These are phyloP conservation scores for Eulemur albifrons DNA, from an alignment of 2,797 vertebrate genomes.

Conservation along the genomic window DNA sequence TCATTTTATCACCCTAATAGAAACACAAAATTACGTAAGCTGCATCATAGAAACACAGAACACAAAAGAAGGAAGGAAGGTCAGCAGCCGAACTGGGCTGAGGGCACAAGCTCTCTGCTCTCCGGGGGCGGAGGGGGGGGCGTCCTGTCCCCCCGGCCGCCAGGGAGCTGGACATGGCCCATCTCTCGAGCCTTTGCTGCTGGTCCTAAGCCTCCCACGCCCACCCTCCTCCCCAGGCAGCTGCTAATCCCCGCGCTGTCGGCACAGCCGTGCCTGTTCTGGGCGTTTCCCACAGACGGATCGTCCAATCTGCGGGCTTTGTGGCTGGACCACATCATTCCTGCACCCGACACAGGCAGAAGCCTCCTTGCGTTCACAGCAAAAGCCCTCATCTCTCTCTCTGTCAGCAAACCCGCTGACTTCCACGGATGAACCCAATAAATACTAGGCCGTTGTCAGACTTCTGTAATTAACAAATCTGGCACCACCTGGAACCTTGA, in stretches of 20 bases:
- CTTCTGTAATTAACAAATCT: neutral
- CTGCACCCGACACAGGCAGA: rapidly evolving
- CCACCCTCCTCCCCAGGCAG: neutral
- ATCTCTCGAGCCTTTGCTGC: rapidly evolving
- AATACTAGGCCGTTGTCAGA: neutral
- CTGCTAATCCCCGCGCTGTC: neutral
- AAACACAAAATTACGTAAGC: neutral
- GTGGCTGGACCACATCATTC: rapidly evolving
- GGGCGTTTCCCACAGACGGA: rapidly evolving
- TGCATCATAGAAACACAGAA: neutral
- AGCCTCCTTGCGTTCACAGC: rapidly evolving
- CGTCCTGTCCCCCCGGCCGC: rapidly evolving
- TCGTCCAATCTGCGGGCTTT: rapidly evolving
- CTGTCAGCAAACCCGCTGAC: neutral
- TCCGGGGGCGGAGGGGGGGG: rapidly evolving
- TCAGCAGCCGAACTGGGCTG: neutral
- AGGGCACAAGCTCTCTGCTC: rapidly evolving
- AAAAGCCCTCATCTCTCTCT: too few species aligned
- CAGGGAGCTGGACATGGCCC: neutral
- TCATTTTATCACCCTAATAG: neutral
- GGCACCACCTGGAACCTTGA: rapidly evolving
- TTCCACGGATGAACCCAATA: neutral
- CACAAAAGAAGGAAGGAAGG: neutral
- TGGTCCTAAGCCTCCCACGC: neutral
- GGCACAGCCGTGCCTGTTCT: too few species aligned